Conservation (phyloP, 37 sponge, comb jelly and placozoan species). For the Amphimedon queenslandica region DNA sequence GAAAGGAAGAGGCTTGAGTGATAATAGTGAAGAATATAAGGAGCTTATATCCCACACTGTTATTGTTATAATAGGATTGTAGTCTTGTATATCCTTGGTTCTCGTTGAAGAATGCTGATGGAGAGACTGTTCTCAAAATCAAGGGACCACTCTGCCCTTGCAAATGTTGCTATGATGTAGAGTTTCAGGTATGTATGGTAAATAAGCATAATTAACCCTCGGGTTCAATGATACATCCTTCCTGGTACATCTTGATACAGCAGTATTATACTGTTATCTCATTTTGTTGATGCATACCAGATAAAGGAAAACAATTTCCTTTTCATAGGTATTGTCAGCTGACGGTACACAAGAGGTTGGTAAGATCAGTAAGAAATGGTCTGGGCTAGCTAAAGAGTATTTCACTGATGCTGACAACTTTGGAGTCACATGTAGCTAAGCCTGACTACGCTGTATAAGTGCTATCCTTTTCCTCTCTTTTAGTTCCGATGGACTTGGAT, state of each 20-base stretch:
- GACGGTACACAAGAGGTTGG: slow-evolving; percentile 76
- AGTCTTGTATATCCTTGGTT: slow-evolving; percentile 70
- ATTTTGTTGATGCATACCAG: no score
- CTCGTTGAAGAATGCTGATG: slow-evolving; percentile 56
- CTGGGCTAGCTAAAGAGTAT: slow-evolving; percentile 82
- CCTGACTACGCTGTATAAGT: not conserved
- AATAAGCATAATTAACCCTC: not conserved
- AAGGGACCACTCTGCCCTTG: slow-evolving; percentile 73
- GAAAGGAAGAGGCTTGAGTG: no score
- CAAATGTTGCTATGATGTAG: slow-evolving; percentile 69
- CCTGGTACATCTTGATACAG: no score
- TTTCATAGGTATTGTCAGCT: slow-evolving; percentile 46
- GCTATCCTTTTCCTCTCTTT: not conserved
- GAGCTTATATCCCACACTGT: not conserved
- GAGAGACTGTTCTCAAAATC: slow-evolving; percentile 73
- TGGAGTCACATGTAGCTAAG: slow-evolving; percentile 76
- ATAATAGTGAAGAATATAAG: not conserved
- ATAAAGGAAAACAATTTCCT: no score
- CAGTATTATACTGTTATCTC: no score
- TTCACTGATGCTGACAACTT: slow-evolving; percentile 99
- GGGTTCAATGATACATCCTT: no score
- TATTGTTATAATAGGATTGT: slow-evolving; percentile 33
- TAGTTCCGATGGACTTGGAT: slow-evolving; percentile 94
- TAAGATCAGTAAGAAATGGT: slow-evolving; percentile 91
- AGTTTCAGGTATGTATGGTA: slow-evolving; percentile 52